Evolutionary conservation across 2,888 invertebrate species (phyloP), one percentile per base, ranked within the genome.

Genomic region (Phasia obesa): DNA sequence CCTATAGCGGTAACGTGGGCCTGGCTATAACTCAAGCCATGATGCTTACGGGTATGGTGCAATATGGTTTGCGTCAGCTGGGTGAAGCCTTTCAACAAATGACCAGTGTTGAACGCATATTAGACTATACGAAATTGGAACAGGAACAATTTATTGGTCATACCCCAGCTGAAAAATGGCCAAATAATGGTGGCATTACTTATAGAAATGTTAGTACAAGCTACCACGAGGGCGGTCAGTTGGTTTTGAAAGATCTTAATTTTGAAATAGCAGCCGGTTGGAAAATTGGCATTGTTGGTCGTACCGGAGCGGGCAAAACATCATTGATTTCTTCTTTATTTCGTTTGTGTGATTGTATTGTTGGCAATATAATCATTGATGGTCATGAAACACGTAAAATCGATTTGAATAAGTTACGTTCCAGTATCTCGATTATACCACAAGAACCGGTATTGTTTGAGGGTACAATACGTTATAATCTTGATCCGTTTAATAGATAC

Each of bases 241-340:
- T 95, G 0, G 95, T 97, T 13, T 93, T 98, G 5, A 96, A 94
- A 86, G 93, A 95, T 88, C 92, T 96, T n/a, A 95, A 94, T 87
- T 91, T 96, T 62, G 89, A 91, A 0, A 94, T 96, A 64, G 93
- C 94, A 87, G 93, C 94, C 42, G 94, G 94, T 78, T 92, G 92
- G 85, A 90, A 96, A 94, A 93, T 96, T 73, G 96, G 96, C 15
- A 95, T 96, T 85, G 96, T 96, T 6, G 97, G 97, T 1, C 92
- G 97, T 71, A 97, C 97, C 0, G 97, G 97, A 0, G 97, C 97
- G 1, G 97, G 97, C 1, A 96, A 96, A 90, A 95, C 95, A 0
- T 96, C 96, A 0, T 91, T 96, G n/a, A 95, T 96, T 82, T 93
- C 95, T 0, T 95, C 96, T 0, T 90, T 97, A 73, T 97, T 97